Base-by-base conservation (phyloP, 2,797 vertebrate genomes). In the Lacerta agilis region DNA sequence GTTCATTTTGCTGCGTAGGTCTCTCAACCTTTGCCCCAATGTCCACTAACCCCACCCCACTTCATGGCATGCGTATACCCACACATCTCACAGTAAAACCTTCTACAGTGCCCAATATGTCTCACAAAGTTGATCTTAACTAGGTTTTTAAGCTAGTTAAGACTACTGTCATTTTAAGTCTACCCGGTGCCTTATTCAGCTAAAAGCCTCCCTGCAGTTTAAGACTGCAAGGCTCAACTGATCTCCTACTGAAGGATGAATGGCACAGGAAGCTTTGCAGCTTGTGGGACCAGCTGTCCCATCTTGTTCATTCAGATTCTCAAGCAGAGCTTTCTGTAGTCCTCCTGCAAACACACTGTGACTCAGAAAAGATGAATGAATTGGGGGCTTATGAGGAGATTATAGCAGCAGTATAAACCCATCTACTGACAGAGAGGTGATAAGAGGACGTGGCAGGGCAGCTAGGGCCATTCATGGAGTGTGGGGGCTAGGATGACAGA, bases 301-400 rank as follows among this genome's bases (percentile, higher is more conserved):
- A 73, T 58, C 18, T 38, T 58, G 38, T 82, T 69, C 61, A 72
- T 78, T 80, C 67, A 75, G 49, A 49, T 49, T 75, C 49, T 75
- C 25, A 20, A 33, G 36, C 76, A 36, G 79, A 55, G 38, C 86
- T 82, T 73, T 33, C 5, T 27, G 64, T 10, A 43, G 8, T 71
- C 17, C 69, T 45, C 69, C n/a, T 13, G 27, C 69, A 27, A 27
- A 9, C 33, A 71, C 3, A 10, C 3, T 23, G 61, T 43, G 43
- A 64, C 79, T 78, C 73, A 78, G 55, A 86, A 86, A 89, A 82
- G 33, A 86, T 89, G 88, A 89, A 89, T 89, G 88, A 78, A 85
- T 20, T 29, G 49, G 17, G 61, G 79, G 43, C 36, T 29, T 58
- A 36, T 1, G 36, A 78, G 64, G 29, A 36, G 85, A 89, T 78